Evolutionary conservation across 2,797 vertebrate genomes (phyloP), one percentile per base, ranked within the genome.

Genomic region (Hephaestus fuliginosus): DNA sequence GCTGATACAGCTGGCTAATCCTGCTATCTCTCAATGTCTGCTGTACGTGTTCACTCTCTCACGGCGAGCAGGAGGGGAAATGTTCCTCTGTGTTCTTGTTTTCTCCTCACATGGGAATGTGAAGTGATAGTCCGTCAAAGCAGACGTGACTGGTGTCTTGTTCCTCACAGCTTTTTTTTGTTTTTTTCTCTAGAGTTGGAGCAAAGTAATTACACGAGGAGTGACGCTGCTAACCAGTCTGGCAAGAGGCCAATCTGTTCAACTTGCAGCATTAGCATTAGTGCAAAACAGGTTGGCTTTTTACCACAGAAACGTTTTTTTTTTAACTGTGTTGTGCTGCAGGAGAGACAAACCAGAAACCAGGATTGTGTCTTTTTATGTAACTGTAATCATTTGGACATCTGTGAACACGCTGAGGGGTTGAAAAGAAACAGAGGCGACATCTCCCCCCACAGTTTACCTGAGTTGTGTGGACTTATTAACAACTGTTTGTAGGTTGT

Each of bases 381-480:
- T 61, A 14, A 48, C 64, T 33, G 13, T 36, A n/a, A 65, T n/a
- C 44, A 22, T 58, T 73, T 18, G 22, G 55, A 75, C 17, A 25
- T 44, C 18, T 5, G 48, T 30, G 63, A 61, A 48, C 48, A 28
- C n/a, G 43, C n/a, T 58, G 52, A 22, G n/a, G n/a, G 70, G 33
- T 28, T 78, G 73, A 84, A 64, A 78, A 69, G 55, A 77, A 86
- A 66, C 84, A 89, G 84, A 73, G 46, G 18, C 74, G 6, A 8
- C 4, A 22, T 30, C 68, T 63, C 70, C 69, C 72, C 44, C 53
- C 43, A 60, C 33, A 52, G 78, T 88, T 85, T 80, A 74, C 68
- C 53, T 44, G 30, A 76, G 57, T 61, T 74, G 57, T 56, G 22
- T 68, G 22, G 60, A 9, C 13, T 65, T 89, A 68, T 78, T 53